Base-by-base conservation (phyloP, 2,797 vertebrate species). In the Sylvia borin region DNA sequence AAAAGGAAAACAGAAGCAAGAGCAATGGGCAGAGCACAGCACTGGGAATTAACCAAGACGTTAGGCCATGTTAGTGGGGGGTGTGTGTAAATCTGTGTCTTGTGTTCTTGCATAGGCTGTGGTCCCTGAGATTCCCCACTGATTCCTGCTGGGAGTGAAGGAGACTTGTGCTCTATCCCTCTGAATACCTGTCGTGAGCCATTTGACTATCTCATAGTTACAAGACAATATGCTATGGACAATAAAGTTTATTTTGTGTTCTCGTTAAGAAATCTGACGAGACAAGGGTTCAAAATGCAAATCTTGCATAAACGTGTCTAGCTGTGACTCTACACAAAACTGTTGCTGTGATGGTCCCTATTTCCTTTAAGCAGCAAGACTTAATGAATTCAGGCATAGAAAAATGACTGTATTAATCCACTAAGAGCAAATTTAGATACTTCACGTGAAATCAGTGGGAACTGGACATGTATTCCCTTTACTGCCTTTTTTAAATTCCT, bases 41-140 rank as follows among this genome's bases (percentile, higher is more conserved):
- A 48, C 2, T 21, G 81, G 66, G 58, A 75, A 31, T 72, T 90
- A 71, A 19, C 45, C 25, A 24, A 45, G 40, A 29, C 45, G 10
- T 38, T 45, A 51, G 53, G 24, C 24, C 40, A 16, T 0, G 0
- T 26, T 26, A 24, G 25, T 64, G 12, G 10, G 4, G 11, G 7
- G 2, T 5, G 2, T 14, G 9, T 60, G 17, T 50, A 67, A 77
- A 55, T 64, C 25, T n/a, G 61, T 32, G 6, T 74, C 51, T 54
- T 24, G 5, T 81, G 34, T 42, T 86, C 7, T 45, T 84, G 34
- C 12, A 5, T 4, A 3, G 40, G 13, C 25, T 73, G n/a, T 50
- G 31, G 13, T 48, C 7, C 32, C 45, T 51, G 78, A 12, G n/a
- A 16, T 43, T 26, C 32, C 16, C 16, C 4, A 5, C 31, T 48